These are phyloP conservation scores for Mus caroli DNA, from an alignment of 2,797 vertebrate genomes.

Conservation along the genomic window DNA sequence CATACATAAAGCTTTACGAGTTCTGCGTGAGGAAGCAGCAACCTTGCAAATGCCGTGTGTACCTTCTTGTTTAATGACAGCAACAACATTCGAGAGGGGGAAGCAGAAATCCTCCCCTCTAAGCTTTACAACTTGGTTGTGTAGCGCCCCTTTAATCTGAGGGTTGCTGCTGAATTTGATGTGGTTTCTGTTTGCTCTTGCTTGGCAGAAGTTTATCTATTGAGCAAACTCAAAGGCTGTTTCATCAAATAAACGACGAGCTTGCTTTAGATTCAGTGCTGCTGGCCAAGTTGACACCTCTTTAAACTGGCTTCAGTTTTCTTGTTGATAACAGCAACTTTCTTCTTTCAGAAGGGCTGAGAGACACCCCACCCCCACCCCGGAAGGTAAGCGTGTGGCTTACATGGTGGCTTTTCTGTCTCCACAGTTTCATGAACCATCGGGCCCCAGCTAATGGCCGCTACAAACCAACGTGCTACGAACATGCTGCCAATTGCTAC, in stretches of 20 bases:
- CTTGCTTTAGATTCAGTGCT: conserved; percentile 29
- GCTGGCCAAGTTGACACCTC: conserved; percentile 3
- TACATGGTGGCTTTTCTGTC: conserved; percentile 72
- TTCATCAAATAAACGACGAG: neutral
- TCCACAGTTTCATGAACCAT: conserved; percentile 98
- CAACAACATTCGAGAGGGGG: neutral
- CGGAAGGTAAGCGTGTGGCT: conserved; percentile 24
- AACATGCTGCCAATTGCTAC: conserved; percentile 99
- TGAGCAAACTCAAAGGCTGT: conserved; percentile 43
- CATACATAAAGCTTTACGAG: conserved; percentile 17
- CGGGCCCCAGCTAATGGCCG: conserved; percentile 96
- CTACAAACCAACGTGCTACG: conserved; percentile 98
- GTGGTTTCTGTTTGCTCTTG: conserved; percentile 38
- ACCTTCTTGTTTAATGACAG: conserved; percentile 3
- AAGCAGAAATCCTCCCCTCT: neutral
- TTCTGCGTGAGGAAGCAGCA: conserved; percentile 51
- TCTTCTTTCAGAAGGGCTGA: neutral
- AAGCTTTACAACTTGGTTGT: conserved; percentile 44
- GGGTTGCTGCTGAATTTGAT: neutral
- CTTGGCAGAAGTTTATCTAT: conserved; percentile 7
- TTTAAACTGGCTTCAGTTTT: neutral
- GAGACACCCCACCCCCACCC: too few species aligned
- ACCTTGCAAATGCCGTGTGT: neutral
- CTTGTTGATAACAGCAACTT: neutral
- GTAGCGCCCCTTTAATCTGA: neutral